Conservation (phyloP, 2,797 vertebrate species). For the Mus caroli region DNA sequence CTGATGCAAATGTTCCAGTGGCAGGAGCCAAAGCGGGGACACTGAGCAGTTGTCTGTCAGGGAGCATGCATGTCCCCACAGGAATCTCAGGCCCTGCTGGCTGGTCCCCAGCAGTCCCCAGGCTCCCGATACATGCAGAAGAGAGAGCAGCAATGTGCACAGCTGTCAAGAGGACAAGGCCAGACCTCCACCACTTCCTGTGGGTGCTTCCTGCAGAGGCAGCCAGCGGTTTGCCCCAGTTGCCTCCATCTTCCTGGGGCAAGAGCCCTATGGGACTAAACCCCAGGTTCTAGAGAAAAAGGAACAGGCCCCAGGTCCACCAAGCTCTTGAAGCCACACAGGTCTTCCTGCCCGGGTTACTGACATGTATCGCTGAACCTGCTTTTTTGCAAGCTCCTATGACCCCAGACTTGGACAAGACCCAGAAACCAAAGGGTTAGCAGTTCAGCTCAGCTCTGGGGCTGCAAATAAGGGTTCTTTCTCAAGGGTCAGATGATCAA, state of each 20-base stretch:
- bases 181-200: constrained; percentile 63
- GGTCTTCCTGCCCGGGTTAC: neutral
- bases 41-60: neutral
- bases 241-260: neutral
- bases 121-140: constrained; percentile 55
- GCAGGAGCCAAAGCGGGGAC: constrained; percentile 54
- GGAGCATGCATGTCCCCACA: constrained; percentile 6
- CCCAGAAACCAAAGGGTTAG: neutral
- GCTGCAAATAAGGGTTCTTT: neutral
- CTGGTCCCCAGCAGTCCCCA: neutral
- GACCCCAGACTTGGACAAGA: neutral
- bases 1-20: constrained; percentile 53
- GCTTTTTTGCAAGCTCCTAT: neutral
- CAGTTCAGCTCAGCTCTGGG: neutral
- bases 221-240: neutral
- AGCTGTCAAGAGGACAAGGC: neutral
- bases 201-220: neutral
- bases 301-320: neutral
- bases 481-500: neutral
- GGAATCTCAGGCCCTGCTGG: constrained; percentile 31
- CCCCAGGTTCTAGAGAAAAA: neutral
- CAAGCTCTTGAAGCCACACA: neutral
- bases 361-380: neutral
- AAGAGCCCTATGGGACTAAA: neutral
- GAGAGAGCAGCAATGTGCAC: neutral